These are phyloP conservation scores for Turritopsis dohrnii DNA, from an alignment of 30 jellyfish, hydroid and myxozoan species.

Conservation along the genomic window DNA sequence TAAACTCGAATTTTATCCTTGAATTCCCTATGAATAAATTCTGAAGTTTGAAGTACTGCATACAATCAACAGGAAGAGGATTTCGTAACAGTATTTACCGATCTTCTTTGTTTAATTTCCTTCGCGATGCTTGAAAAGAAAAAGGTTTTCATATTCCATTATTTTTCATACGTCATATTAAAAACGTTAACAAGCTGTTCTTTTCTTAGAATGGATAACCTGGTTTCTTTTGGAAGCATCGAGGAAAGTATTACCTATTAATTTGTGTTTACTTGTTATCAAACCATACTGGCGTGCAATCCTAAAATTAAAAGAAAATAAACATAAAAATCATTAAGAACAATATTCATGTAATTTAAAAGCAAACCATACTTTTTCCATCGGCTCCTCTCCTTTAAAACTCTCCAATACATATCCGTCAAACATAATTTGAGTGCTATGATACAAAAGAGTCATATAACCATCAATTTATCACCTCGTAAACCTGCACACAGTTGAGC, in stretches of 20 bases:
- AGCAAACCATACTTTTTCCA: conserved; percentile 49
- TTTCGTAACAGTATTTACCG: conserved; percentile 33
- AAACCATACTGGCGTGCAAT: conserved; percentile 86
- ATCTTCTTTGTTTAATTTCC: conserved; percentile 86
- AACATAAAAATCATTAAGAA: background rate
- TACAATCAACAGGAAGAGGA: background rate
- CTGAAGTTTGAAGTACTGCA: background rate
- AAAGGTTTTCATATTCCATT: background rate
- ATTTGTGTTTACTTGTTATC: conserved; percentile 84
- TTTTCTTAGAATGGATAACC: no score
- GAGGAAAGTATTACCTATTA: conserved; percentile 51
- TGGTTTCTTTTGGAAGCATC: background rate
- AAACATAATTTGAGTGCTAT: conserved; percentile 67
- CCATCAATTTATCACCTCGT: no score
- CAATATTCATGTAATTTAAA: background rate
- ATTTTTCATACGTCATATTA: no score
- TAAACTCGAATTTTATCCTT: conserved; percentile 72
- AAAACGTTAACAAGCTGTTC: no score
- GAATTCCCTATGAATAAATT: conserved; percentile 51
- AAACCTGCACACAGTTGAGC: no score
- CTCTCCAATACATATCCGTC: conserved; percentile 94
- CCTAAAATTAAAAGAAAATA: conserved; percentile 30
- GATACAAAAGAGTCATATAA: background rate
- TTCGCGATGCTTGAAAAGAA: conserved; percentile 71
- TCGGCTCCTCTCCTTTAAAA: conserved; percentile 59